Evolutionary conservation across 1,140 invertebrate species (phyloP).

Genomic region (Schlechtendalia chinensis): DNA sequence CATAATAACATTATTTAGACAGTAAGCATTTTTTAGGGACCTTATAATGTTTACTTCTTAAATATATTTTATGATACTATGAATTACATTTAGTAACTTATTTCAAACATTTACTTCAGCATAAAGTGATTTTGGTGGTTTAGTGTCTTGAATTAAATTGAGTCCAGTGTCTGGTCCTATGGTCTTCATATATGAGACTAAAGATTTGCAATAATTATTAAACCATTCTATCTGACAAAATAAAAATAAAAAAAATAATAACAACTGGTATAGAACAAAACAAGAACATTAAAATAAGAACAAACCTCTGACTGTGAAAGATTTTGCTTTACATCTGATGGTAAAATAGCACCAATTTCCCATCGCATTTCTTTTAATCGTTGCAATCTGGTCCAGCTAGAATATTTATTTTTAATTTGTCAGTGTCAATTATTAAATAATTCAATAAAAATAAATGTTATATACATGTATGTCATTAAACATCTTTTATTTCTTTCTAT

Average conservation of each 20-base stretch:
- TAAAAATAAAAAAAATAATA: neutral
- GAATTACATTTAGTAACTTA: no score
- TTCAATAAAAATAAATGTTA: conserved; percentile 57
- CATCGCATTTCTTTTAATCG: conserved; percentile 81
- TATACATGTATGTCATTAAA: conserved; percentile 82
- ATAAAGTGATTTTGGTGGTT: conserved; percentile 88
- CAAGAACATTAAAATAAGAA: neutral
- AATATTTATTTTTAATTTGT: conserved; percentile 49
- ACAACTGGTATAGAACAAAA: neutral
- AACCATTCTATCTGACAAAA: conserved; percentile 72
- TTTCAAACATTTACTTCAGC: conserved; percentile 67
- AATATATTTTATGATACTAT: neutral
- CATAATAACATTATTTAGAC: no score
- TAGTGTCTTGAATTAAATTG: conserved; percentile 84
- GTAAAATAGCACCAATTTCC: conserved; percentile 89
- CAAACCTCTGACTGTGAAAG: conserved; percentile 74
- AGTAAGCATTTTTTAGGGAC: no score
- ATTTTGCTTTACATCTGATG: conserved; percentile 76
- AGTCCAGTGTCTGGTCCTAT: conserved; percentile 75
- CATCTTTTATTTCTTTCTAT: conserved; percentile 87
- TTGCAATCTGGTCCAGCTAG: conserved; percentile 72
- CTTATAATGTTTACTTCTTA: neutral
- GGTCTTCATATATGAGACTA: conserved; percentile 86
- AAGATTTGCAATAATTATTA: conserved; percentile 78
- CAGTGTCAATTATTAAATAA: neutral